Percentiles rank a stretch among this genome's conserved stretches.
These are phyloP conservation scores for Larimichthys polyactis DNA, from an alignment of 2,113 vertebrate species.

Conservation along the genomic window DNA sequence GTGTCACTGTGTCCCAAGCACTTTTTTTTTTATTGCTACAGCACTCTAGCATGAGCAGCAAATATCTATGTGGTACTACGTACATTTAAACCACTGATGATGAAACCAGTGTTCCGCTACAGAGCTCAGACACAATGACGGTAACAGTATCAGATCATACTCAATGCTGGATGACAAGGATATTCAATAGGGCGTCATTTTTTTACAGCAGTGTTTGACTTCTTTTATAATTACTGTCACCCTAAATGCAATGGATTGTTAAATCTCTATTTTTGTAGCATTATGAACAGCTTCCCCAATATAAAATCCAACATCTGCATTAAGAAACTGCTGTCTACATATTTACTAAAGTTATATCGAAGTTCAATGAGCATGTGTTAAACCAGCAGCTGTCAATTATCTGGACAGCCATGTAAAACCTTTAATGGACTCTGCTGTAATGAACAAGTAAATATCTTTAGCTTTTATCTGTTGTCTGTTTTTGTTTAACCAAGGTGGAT, in stretches of 20 bases:
- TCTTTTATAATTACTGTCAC: slow-evolving; percentile 17
- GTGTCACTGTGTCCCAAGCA: not conserved
- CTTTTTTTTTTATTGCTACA: slow-evolving; percentile 1
- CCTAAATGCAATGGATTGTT: slow-evolving; percentile 20
- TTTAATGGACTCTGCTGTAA: slow-evolving; percentile 57
- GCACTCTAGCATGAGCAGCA: not conserved
- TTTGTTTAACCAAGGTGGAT: not conserved
- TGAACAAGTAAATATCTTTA: slow-evolving; percentile 55
- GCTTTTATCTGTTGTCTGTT: slow-evolving; percentile 26
- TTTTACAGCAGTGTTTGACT: slow-evolving; percentile 26
- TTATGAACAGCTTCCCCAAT: slow-evolving; percentile 1
- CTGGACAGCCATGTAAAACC: slow-evolving; percentile 19
- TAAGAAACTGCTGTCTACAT: slow-evolving; percentile 1
- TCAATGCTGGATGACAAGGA: slow-evolving; percentile 23
- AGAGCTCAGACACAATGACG: not conserved
- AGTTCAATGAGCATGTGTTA: not conserved
- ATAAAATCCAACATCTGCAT: slow-evolving; percentile 15
- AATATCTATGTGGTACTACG: not conserved
- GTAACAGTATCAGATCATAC: not conserved
- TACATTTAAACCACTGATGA: slow-evolving; percentile 11
- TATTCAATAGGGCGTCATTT: not conserved
- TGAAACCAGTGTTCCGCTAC: not conserved
- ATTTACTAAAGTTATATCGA: slow-evolving; percentile 3
- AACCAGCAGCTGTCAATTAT: too few species aligned
- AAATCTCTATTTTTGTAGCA: slow-evolving; percentile 62